Percentiles rank a stretch among this genome's conserved stretches.
Evolutionary conservation across 2,797 vertebrate species (phyloP).

Genomic region (Pelobates cultripes): DNA sequence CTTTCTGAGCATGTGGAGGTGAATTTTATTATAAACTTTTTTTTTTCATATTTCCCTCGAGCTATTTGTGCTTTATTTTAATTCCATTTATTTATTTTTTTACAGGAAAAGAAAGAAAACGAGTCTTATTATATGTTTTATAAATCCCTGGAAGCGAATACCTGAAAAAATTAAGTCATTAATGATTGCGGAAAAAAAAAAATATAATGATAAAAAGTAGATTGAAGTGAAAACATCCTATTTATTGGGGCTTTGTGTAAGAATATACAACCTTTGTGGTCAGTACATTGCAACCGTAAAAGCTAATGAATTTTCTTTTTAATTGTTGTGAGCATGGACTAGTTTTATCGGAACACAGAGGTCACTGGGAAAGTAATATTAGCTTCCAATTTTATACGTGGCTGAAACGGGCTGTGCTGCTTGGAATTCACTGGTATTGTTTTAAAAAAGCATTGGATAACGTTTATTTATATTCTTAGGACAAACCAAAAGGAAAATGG

Average conservation of each 20-base stretch:
- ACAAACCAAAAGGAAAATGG: slow-evolving; percentile 70
- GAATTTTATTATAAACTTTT: background rate
- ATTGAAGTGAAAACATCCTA: slow-evolving; percentile 20
- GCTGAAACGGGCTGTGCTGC: slow-evolving; percentile 65
- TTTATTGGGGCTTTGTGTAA: slow-evolving; percentile 1
- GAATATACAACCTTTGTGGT: slow-evolving; percentile 20
- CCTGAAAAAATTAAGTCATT: background rate
- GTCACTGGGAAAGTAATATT: slow-evolving; percentile 63
- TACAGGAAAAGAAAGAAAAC: background rate
- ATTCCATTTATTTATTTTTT: background rate
- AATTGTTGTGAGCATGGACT: slow-evolving; percentile 54
- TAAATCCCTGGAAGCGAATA: slow-evolving; percentile 16
- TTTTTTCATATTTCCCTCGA: background rate
- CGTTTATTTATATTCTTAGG: slow-evolving; percentile 63
- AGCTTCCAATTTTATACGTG: slow-evolving; percentile 57
- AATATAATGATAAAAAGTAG: slow-evolving; percentile 2
- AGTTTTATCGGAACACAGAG: slow-evolving; percentile 50
- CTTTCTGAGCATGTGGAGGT: background rate
- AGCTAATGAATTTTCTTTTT: slow-evolving; percentile 59
- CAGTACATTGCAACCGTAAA: slow-evolving; percentile 20
- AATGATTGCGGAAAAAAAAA: background rate
- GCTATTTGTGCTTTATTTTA: background rate
- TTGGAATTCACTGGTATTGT: slow-evolving; percentile 66
- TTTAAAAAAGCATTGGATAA: slow-evolving; percentile 68
- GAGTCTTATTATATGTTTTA: background rate